Conservation (phyloP, 2,113 vertebrate genomes). For the Salvelinus alpinus region DNA sequence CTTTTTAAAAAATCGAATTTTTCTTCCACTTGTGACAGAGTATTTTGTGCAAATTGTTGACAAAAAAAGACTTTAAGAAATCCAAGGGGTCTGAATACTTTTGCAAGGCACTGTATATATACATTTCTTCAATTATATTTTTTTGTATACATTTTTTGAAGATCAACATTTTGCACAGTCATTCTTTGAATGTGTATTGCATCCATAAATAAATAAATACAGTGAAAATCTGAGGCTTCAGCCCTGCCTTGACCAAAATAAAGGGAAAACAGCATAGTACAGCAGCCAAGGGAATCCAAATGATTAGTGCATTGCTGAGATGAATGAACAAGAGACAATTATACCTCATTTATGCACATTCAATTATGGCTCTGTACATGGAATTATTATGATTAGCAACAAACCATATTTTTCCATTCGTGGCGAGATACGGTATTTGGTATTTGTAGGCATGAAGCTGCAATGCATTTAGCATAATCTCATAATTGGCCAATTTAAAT, state of each 20-base stretch:
- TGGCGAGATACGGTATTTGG: conserved; percentile 29
- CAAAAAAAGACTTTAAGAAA: too few species aligned
- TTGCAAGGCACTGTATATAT: too few species aligned
- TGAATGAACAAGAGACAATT: conserved; percentile 38
- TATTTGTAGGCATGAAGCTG: conserved; percentile 18
- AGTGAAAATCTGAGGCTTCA: neutral
- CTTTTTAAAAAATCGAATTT: too few species aligned
- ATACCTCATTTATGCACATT: conserved; percentile 40
- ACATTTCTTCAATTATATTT: neutral
- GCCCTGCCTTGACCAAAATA: neutral
- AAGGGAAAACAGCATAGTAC: neutral
- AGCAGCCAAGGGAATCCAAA: conserved; percentile 31
- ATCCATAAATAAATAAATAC: neutral
- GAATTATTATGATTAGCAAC: conserved; percentile 41
- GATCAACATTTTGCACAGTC: neutral
- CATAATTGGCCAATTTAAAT: conserved; percentile 42
- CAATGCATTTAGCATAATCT: conserved; percentile 40
- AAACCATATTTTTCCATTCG: conserved; percentile 40
- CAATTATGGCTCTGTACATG: conserved; percentile 28
- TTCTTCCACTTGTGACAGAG: too few species aligned
- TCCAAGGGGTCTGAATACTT: neutral
- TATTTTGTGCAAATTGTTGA: too few species aligned
- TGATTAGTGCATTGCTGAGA: conserved; percentile 16
- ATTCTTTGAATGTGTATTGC: neutral
- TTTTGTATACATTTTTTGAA: neutral